A percentile compares a stretch with the other conserved stretches of the same genome.
Evolutionary conservation across 2,113 vertebrate species (phyloP).

Genomic region (Scolopax mira): DNA sequence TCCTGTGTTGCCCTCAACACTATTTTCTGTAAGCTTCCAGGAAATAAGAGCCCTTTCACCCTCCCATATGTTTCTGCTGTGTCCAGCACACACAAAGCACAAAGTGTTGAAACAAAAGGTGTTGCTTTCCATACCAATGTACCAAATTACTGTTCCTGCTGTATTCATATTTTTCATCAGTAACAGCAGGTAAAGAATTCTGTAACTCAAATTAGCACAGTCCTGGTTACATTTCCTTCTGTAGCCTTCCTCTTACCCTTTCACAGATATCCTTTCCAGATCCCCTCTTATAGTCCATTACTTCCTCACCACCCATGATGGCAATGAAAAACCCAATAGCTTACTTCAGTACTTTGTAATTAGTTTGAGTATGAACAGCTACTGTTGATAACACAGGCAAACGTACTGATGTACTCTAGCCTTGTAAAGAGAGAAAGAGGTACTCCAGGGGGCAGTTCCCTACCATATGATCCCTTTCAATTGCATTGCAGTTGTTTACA

Average conservation of each 20-base stretch:
- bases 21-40: not conserved
- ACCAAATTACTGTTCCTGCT: not conserved
- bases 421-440: not conserved
- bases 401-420: not conserved
- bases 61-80: not conserved
- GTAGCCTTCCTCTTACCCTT: not conserved
- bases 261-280: not conserved
- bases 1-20: rapidly evolving
- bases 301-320: not conserved
- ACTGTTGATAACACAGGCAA: not conserved
- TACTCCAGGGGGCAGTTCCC: not conserved
- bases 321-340: not conserved
- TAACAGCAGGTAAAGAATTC: not conserved
- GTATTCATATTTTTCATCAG: not conserved
- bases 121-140: not conserved
- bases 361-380: not conserved
- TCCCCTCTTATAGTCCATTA: not conserved
- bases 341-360: not conserved
- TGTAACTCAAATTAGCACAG: not conserved
- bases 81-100: rapidly evolving
- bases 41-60: not conserved
- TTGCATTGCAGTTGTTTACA: not conserved
- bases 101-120: not conserved
- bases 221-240: not conserved
- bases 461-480: not conserved